These are phyloP conservation scores for Phenganax stokvisi DNA, from an alignment of 92 coral and sea anemone species.

Conservation along the genomic window DNA sequence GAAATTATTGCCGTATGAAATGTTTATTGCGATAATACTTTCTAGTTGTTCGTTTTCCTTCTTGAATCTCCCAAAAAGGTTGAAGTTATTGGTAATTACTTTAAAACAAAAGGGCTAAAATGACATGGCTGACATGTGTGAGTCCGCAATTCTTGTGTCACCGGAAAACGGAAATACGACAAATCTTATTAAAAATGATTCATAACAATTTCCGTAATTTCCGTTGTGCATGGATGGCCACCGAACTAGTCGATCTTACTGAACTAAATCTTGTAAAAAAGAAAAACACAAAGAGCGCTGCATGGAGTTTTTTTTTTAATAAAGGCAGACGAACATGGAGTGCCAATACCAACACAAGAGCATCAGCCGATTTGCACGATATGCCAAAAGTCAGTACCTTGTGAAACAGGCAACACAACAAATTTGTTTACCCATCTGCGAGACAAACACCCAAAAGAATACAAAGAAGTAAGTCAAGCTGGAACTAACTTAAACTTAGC, in stretches of 20 bases:
- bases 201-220: too few relatives aligned
- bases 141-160: too few relatives aligned
- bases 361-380: conserved; percentile 6
- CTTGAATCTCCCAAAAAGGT: too few relatives aligned
- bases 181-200: too few relatives aligned
- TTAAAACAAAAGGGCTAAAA: too few relatives aligned
- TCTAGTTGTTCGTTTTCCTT: too few relatives aligned
- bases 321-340: conserved; percentile 12
- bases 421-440: conserved; percentile 20
- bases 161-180: too few relatives aligned
- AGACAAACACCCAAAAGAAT: conserved; percentile 5
- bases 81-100: too few relatives aligned
- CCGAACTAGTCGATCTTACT: background rate
- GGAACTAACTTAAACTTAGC: background rate
- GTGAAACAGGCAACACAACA: conserved; percentile 7
- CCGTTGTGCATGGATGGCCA: conserved; percentile 14
- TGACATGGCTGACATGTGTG: too few relatives aligned
- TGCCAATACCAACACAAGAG: conserved; percentile 8
- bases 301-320: background rate
- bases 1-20: too few relatives aligned
- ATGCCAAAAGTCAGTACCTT: background rate
- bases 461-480: conserved; percentile 2
- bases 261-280: conserved; percentile 1
- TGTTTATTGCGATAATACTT: too few relatives aligned
- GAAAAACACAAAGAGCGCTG: conserved; percentile 6